A percentile compares a stretch with the other conserved stretches of the same genome.
phyloP scores from a whole-genome alignment of 2,888 invertebrate genomes.

The Herminia tarsipennalis region DNA sequence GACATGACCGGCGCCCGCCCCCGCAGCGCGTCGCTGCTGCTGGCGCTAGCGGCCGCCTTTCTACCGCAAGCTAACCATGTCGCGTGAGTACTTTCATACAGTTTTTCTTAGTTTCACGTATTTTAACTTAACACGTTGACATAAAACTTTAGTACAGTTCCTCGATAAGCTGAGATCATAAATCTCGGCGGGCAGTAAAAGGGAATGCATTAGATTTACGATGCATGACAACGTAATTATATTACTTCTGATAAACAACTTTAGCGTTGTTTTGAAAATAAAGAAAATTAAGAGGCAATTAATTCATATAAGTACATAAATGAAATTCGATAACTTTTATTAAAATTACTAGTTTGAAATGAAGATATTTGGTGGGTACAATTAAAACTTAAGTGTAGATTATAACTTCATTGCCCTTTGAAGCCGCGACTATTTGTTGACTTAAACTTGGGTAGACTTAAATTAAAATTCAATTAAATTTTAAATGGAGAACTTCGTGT shows the following conservation, averaged over 20 bases:
- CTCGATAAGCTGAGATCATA: conserved; percentile 49
- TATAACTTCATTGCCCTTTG: no score
- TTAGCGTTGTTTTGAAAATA: no score
- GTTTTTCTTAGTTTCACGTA: conserved; percentile 12
- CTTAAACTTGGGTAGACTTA: no score
- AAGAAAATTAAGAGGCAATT: background rate
- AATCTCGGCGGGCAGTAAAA: conserved; percentile 52
- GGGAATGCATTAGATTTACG: conserved; percentile 54
- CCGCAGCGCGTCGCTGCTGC: conserved; percentile 85
- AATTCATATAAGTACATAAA: background rate
- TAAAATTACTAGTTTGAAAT: no score
- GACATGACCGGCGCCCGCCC: conserved; percentile 85
- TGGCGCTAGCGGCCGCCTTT: conserved; percentile 86
- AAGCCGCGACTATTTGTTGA: no score
- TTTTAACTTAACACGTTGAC: conserved; percentile 22
- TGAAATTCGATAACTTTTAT: no score
- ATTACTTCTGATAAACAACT: no score
- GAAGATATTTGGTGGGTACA: no score
- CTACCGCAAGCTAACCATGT: conserved; percentile 86
- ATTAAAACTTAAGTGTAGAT: no score
- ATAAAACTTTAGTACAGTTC: conserved; percentile 41
- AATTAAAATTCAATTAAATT: no score
- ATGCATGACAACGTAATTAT: conserved; percentile 35
- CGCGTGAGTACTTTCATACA: conserved; percentile 82
- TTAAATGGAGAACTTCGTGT: no score